Percentiles rank a stretch among this genome's conserved stretches.
Evolutionary conservation across 2,797 vertebrate species (phyloP).

Genomic region (Gastrophryne carolinensis): DNA sequence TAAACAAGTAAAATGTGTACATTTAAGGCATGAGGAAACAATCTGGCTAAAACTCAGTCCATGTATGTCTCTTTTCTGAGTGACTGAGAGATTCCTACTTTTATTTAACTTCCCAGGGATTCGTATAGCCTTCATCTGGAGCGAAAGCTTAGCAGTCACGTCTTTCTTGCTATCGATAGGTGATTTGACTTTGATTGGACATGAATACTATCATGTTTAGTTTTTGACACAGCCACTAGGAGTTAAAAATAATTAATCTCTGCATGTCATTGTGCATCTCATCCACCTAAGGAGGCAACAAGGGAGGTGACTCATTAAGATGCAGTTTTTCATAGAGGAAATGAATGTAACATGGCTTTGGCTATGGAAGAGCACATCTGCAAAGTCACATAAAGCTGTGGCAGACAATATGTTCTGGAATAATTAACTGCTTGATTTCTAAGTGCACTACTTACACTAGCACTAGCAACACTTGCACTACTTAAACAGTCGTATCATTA

Average conservation of each 20-base stretch:
- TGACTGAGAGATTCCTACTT: slow-evolving; percentile 57
- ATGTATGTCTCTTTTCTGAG: slow-evolving; percentile 59
- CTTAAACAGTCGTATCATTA: slow-evolving; percentile 52
- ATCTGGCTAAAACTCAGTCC: slow-evolving; percentile 61
- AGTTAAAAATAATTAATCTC: slow-evolving; percentile 58
- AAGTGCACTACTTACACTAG: slow-evolving; percentile 30
- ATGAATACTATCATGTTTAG: neutral
- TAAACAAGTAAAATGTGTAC: neutral
- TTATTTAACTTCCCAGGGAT: slow-evolving; percentile 63
- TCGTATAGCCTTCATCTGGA: slow-evolving; percentile 56
- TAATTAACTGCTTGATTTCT: slow-evolving; percentile 51
- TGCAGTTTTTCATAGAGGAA: slow-evolving; percentile 53
- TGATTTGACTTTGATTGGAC: neutral
- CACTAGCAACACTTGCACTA: too few relatives aligned
- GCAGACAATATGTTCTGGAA: slow-evolving; percentile 53
- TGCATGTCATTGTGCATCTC: neutral
- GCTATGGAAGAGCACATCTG: slow-evolving; percentile 49
- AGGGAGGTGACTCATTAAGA: slow-evolving; percentile 28
- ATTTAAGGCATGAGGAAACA: neutral
- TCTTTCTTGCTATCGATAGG: neutral
- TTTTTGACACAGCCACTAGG: neutral
- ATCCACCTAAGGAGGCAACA: neutral
- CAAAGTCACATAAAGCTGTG: slow-evolving; percentile 54
- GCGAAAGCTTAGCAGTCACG: slow-evolving; percentile 23
- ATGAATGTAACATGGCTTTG: slow-evolving; percentile 50